phyloP scores from a whole-genome alignment of 2,888 invertebrate genomes.

The Neoaliturus tenellus region DNA sequence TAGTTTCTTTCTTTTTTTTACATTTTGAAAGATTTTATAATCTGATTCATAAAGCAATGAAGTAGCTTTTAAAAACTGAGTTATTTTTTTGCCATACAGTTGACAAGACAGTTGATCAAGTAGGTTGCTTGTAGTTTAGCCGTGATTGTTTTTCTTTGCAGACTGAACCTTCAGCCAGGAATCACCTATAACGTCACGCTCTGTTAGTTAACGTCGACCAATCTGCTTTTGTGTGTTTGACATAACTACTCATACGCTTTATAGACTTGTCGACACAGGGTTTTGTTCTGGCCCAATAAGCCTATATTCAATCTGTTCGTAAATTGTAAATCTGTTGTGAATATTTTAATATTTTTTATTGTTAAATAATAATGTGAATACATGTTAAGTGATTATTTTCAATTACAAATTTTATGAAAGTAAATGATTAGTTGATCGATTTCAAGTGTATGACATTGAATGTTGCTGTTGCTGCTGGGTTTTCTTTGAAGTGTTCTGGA shows the following conservation, averaged over 20 bases:
- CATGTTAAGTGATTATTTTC: background rate
- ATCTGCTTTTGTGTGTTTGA: constrained; percentile 35
- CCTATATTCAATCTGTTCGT: background rate
- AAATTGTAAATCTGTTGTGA: constrained; percentile 35
- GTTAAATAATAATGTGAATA: background rate
- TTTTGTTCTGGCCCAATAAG: constrained; percentile 7
- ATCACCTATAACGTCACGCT: constrained; percentile 30
- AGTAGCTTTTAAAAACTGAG: too few relatives aligned
- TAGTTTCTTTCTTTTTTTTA: too few relatives aligned
- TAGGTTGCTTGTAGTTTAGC: constrained; percentile 1
- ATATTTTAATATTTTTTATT: constrained; percentile 11
- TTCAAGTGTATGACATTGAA: background rate
- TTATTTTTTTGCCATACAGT: too few relatives aligned
- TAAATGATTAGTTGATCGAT: background rate
- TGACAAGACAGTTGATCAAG: too few relatives aligned
- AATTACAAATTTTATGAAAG: background rate
- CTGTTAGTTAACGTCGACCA: constrained; percentile 2
- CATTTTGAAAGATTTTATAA: too few relatives aligned
- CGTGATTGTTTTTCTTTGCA: constrained; percentile 36
- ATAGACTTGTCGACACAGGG: constrained; percentile 8
- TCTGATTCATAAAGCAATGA: too few relatives aligned
- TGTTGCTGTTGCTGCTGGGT: background rate
- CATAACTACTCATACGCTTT: constrained; percentile 34
- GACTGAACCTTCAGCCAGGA: constrained; percentile 20
- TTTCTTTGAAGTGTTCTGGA: background rate